Percentiles rank a stretch among this genome's conserved stretches.
Evolutionary conservation across 2,888 invertebrate species (phyloP).

Genomic region (Crossocerus cetratus): DNA sequence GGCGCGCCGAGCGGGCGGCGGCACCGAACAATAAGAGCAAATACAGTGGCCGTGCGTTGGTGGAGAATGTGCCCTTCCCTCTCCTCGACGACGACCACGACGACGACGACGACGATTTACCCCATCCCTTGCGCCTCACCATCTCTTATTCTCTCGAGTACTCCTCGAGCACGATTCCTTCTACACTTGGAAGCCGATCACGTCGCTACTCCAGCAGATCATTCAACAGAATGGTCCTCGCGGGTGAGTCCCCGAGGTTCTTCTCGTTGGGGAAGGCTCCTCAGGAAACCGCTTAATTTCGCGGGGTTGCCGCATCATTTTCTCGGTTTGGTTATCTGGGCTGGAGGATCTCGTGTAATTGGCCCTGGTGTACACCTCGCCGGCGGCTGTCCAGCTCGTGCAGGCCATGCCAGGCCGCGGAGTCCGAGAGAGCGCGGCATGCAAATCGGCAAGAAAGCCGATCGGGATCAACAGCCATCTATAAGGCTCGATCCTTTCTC

Average conservation of each 20-base stretch:
- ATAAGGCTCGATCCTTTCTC: constrained; percentile 39
- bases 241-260: too few species aligned
- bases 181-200: too few species aligned
- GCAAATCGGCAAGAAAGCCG: constrained; percentile 58
- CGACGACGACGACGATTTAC: constrained; percentile 1
- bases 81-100: background rate
- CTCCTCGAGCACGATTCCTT: too few species aligned
- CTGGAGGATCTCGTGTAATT: constrained; percentile 48
- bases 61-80: constrained; percentile 36
- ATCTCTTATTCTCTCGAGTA: too few species aligned
- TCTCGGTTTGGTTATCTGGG: constrained; percentile 41
- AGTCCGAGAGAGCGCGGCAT: constrained; percentile 33
- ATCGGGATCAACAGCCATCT: constrained; percentile 52
- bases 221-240: too few species aligned
- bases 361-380: constrained; percentile 41
- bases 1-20: constrained; percentile 19
- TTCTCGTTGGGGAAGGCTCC: too few species aligned
- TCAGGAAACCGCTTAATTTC: constrained; percentile 14
- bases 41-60: constrained; percentile 49
- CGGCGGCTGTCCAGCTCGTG: constrained; percentile 41
- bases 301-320: constrained; percentile 13
- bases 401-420: constrained; percentile 18
- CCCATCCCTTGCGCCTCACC: constrained; percentile 19
- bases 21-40: constrained; percentile 51
- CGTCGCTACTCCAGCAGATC: too few species aligned